Base-by-base conservation (phyloP, 1,140 invertebrate genomes). In the Drosophila jambulina region DNA sequence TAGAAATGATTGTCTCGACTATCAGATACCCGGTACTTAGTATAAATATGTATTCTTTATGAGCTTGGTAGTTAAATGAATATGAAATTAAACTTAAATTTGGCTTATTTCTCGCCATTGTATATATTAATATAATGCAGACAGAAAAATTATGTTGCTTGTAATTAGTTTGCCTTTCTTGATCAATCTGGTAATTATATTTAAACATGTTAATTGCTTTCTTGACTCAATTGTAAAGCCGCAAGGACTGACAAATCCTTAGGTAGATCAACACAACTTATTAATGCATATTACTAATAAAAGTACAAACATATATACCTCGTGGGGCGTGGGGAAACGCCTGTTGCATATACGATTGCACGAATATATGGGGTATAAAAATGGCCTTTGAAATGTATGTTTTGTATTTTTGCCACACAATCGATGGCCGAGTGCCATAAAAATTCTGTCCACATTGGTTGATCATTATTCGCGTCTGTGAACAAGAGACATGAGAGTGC, bases 361-460 rank as follows among this genome's bases (percentile, higher is more conserved):
- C 17, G 17, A 49, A 49, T 13, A 51, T 32, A 19, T 51, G 27
- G 5, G 13, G n/a, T 9, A 34, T 34, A 23, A 15, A 32, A 53
- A 17, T 9, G 19, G 19, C 7, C 34, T 21, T 51, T 29, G n/a
- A 54, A 51, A 79, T 68, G 60, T 59, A 63, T 68, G 60, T 59
- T 59, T 64, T 58, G 51, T 45, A 49, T 67, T 65, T 48, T 42
- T 60, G 49, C 43, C 46, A 62, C 43, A 43, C 53, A 64, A 29
- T 67, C 40, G 34, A 60, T 54, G 23, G 48, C 9, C 29, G 29
- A 29, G 25, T 38, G 21, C 45, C 34, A 48, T 60, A 42, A 60
- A 76, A 61, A 72, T 36, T 21, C 40, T 54, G 42, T 45, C 21
- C 57, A 60, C 67, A 68, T 67, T 71, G 56, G 46, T 13, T 49